Base-by-base conservation (phyloP, 2,797 vertebrate genomes). In the Schizopygopsis pylzovi region DNA sequence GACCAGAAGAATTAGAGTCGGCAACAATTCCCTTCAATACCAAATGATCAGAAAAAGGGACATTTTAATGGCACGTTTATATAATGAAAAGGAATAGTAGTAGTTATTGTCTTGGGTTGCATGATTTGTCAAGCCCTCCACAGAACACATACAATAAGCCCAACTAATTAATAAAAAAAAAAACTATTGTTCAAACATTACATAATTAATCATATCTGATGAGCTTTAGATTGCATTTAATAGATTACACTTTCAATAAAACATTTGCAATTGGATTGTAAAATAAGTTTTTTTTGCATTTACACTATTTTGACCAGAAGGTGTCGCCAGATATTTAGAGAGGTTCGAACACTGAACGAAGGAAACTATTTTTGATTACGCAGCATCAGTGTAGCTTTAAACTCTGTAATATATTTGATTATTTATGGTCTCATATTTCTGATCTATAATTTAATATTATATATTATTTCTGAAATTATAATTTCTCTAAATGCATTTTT, bases 1-100 rank as follows among this genome's bases (percentile, higher is more conserved):
- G 84, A 43, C 59, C 47, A 41, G 70, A 12, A 28, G 45, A 63
- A 13, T 28, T 28, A 4, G 56, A 75, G 20, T 79, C 77, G 1
- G 54, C 77, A 52, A 63, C 41, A 22, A 47, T 37, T 63, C 33
- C 56, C 84, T 83, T 83, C 10, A 59, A 52, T n/a, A 25, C n/a
- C 20, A 71, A 67, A 78, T 6, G 25, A 83, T 45, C 49, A 13
- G 1, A 12, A 79, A 75, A 37, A 20, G 71, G 22, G 11, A 22
- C 12, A 88, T 83, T 56, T 39, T 15, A 56, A 56, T 39, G 16
- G 11, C 1, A 78, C 52, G 3, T 78, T 56, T 59, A 54, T 5
- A 5, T 10, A 59, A 79, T 28, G 8, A 45, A 59, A 78, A n/a
- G 3, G 15, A 18, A 28, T 9, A 52, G 16, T 12, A 37, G 47